A percentile compares a stretch with the other conserved stretches of the same genome.
Conservation (phyloP, 2,113 vertebrate species). For the Perca fluviatilis region DNA sequence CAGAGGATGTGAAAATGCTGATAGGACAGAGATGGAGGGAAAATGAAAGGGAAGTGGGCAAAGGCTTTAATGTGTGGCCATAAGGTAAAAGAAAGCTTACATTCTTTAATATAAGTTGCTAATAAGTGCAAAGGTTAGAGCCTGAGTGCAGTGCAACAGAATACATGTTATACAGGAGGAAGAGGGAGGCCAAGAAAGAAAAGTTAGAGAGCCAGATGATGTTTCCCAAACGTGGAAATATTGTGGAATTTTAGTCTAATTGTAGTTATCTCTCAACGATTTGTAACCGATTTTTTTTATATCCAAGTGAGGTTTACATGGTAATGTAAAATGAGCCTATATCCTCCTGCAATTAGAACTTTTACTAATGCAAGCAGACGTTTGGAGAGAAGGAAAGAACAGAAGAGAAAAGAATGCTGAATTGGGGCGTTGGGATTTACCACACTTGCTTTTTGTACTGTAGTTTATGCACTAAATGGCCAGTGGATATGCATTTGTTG, state of each 20-base stretch:
- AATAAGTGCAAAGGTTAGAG: conserved; percentile 22
- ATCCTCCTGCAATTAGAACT: not conserved
- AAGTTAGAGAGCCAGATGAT: not conserved
- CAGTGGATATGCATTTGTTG: conserved; percentile 39
- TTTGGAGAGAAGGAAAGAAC: not conserved
- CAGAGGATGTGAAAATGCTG: conserved; percentile 66
- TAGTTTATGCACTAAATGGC: conserved; percentile 24
- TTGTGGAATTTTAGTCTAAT: not conserved
- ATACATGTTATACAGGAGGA: not conserved
- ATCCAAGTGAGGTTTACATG: conserved; percentile 1
- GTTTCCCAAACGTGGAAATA: not conserved
- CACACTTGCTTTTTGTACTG: not conserved
- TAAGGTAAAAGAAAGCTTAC: not conserved
- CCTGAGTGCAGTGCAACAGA: not conserved
- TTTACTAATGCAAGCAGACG: not conserved
- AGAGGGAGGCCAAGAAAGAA: not conserved
- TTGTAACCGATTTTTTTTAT: not conserved
- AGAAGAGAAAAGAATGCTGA: not conserved
- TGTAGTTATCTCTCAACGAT: not conserved
- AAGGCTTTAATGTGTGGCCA: conserved; percentile 22
- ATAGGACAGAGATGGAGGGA: conserved; percentile 27
- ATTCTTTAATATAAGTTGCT: not conserved
- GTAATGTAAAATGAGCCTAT: not conserved
- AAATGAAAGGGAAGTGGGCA: conserved; percentile 20
- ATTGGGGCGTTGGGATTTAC: not conserved